Evolutionary conservation across 37 sponge, comb jelly and placozoan genomes (phyloP).

Genomic region (Diacarnus erythraeanus): DNA sequence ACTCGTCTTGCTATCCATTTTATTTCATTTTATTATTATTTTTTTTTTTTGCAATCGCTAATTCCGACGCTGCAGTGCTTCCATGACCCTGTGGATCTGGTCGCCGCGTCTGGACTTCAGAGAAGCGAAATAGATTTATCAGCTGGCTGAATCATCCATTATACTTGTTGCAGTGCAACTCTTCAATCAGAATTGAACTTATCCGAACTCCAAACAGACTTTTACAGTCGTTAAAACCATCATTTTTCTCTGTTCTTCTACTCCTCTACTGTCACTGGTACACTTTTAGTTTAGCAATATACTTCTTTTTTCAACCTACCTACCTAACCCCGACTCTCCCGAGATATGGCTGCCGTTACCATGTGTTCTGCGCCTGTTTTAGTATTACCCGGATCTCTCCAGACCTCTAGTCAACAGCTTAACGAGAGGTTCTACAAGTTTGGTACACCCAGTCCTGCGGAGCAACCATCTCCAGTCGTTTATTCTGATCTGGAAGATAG

Average conservation of each 20-base stretch:
- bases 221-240: slow-evolving; percentile 10
- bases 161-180: slow-evolving; percentile 27
- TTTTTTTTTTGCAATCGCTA: not conserved
- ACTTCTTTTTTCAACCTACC: not conserved
- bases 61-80: not conserved
- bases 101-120: not conserved
- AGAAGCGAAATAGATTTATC: not conserved
- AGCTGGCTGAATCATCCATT: not conserved
- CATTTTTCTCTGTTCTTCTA: not conserved
- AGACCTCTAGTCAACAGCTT: not conserved
- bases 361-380: slow-evolving; percentile 4
- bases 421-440: slow-evolving; percentile 58
- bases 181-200: not conserved
- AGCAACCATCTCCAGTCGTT: slow-evolving; percentile 10
- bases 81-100: slow-evolving; percentile 38
- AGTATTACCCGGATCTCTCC: not conserved
- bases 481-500: slow-evolving; percentile 62
- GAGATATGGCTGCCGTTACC: not conserved
- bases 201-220: slow-evolving; percentile 32
- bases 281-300: not conserved
- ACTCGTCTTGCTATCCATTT: slow-evolving; percentile 54
- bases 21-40: not conserved
- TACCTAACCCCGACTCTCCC: not conserved
- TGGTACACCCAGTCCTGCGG: slow-evolving; percentile 60
- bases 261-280: not conserved